Evolutionary conservation across 1,140 invertebrate genomes (phyloP), one percentile per base, ranked within the genome.

Genomic region (Polypedilum vanderplanki): DNA sequence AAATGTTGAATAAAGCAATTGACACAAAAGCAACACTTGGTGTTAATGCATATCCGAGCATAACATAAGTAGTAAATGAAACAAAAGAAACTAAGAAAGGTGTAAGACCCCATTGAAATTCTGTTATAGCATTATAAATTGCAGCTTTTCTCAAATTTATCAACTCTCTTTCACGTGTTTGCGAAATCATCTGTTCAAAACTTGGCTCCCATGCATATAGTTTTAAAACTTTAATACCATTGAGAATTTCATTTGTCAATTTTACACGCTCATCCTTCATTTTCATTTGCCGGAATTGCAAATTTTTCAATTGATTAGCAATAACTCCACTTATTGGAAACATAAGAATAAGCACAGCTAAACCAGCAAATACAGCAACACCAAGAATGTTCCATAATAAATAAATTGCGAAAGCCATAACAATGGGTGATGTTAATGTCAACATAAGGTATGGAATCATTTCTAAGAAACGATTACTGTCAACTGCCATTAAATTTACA

Each of bases 1-100:
- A 88, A 77, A 98, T 94, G 85, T 98, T 97, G 86, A 98, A 98
- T 77, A 98, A 88, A 79, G 95, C 92, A 75, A 98, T 85, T 74
- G 96, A 93, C 75, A 98, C 96, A 86, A 98, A 98, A 76, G 93
- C 24, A 1, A 41, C 15, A n/a, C 15, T 5, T 15, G 73, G 24
- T 41, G 73, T 73, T 73, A 73, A 9, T 5, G 18, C n/a, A 33
- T 73, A 10, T 9, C 73, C 73, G 15, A 73, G 73, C 73, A 73
- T 40, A 73, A 41, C 73, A 73, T 33, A 73, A 4, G 40, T 41
- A 3, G 18, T n/a, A n/a, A 73, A 41, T n/a, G 24, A 40, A 8
- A 41, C 40, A 73, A 73, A 73, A 15, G 40, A 15, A 1, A 41
- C 73, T 17, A 41, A 73, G 15, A 40, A 33, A 24, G 73, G 73